These are phyloP conservation scores for Drosophila pegasa DNA, from an alignment of 2,888 invertebrate genomes.

Conservation along the genomic window DNA sequence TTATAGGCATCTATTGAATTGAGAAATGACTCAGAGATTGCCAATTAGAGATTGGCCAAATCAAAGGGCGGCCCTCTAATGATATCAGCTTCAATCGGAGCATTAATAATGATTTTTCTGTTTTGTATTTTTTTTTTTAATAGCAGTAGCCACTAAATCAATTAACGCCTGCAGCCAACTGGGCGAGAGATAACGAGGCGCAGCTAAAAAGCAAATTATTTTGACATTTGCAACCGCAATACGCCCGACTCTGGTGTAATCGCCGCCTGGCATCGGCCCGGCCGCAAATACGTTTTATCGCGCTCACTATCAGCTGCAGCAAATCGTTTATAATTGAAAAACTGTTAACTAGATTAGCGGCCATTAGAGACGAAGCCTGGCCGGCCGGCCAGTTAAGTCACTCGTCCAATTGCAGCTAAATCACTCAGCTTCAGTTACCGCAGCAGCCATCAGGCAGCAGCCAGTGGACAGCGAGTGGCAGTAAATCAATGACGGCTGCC, in stretches of 20 bases:
- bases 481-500: constrained; percentile 67
- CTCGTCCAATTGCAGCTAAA: constrained; percentile 29
- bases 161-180: constrained; percentile 68
- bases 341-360: constrained; percentile 79
- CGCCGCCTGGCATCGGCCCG: constrained; percentile 38
- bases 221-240: constrained; percentile 78
- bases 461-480: constrained; percentile 29
- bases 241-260: constrained; percentile 71
- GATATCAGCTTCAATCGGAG: constrained; percentile 33
- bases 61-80: constrained; percentile 65
- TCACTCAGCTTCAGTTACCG: constrained; percentile 36
- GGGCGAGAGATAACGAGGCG: constrained; percentile 54
- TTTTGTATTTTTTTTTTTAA: constrained; percentile 38
- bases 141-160: constrained; percentile 58
- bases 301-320: constrained; percentile 76
- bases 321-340: constrained; percentile 80
- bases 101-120: constrained; percentile 50
- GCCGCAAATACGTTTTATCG: constrained; percentile 75
- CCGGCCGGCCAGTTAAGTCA: constrained; percentile 55
- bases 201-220: constrained; percentile 63
- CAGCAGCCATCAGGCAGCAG: no score
- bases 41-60: constrained; percentile 50
- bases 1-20: constrained; percentile 45
- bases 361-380: constrained; percentile 75
- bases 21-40: constrained; percentile 30